Evolutionary conservation across 1,140 invertebrate species (phyloP), one percentile per base, ranked within the genome.

Genomic region (Argopecten irradians): DNA sequence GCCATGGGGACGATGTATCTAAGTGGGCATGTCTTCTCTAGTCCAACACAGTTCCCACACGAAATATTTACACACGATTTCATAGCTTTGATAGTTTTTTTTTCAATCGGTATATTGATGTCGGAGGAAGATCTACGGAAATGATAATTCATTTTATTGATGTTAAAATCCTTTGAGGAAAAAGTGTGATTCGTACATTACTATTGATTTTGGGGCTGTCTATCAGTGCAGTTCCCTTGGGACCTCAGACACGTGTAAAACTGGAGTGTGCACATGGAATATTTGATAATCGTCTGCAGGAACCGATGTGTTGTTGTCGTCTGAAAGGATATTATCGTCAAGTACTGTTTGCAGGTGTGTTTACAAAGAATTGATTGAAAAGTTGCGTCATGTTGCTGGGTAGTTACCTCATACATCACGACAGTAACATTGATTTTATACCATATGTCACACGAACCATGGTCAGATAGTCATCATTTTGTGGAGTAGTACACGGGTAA

Each of bases 81-180:
- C 22, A 71, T 71, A 71, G n/a, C 55, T 71, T 13, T 55, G 43
- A 55, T n/a, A n/a, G n/a, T n/a, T 71, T 71, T 19, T 71, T 71
- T 71, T n/a, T 71, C 55, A 16, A 28, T 28, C 55, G 16, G 2
- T 46, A n/a, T n/a, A 71, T 71, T 71, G 55, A 71, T 71, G 22
- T 5, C n/a, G 28, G 43, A 46, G 43, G 43, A 39, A 46, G 55
- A 71, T 71, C 55, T 5, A 71, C 55, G 55, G 55, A 71, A 71
- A 71, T 71, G 55, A 71, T 71, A 71, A 71, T 71, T 71, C 55
- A n/a, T 71, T 71, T 71, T 71, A 71, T 71, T n/a, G 16, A 28
- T 28, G 14, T 71, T 71, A n/a, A 71, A 71, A 71, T 71, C 55
- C 55, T 71, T 71, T 71, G 55, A 71, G 22, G 55, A 28, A 71